Conservation (phyloP, 92 coral and sea anemone species). For the Plumapathes pennacea region DNA sequence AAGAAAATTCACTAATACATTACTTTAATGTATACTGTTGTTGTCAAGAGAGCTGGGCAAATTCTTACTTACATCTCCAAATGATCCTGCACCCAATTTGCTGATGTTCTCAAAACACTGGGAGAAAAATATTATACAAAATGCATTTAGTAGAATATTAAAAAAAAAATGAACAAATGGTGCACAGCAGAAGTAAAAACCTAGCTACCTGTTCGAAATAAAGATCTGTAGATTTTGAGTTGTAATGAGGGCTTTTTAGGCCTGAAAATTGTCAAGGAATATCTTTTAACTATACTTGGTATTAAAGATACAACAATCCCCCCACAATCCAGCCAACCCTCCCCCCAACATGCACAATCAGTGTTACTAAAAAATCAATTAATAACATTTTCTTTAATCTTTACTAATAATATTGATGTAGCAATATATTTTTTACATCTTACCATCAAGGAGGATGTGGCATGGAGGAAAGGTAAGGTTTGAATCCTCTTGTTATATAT, state of each 20-base stretch:
- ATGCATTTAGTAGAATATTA: background rate
- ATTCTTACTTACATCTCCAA: slow-evolving; percentile 79
- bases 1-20: background rate
- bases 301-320: no score
- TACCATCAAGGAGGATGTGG: no score
- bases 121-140: background rate
- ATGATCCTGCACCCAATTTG: slow-evolving; percentile 95
- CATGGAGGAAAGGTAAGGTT: no score
- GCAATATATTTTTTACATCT: no score
- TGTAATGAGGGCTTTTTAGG: slow-evolving; percentile 91
- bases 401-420: no score
- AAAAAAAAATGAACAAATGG: background rate
- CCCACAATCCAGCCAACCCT: no score
- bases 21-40: background rate
- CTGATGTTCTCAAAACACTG: slow-evolving; percentile 89
- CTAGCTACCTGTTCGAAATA: slow-evolving; percentile 89
- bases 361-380: no score
- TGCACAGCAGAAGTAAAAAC: background rate
- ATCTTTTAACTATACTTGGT: background rate
- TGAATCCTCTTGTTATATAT: no score
- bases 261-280: slow-evolving; percentile 57
- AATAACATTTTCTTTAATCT: no score
- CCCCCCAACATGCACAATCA: no score
- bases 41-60: background rate
- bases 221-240: slow-evolving; percentile 67